These are phyloP conservation scores for Auanema freiburgensis DNA, from an alignment of 2,888 invertebrate species.

Conservation along the genomic window DNA sequence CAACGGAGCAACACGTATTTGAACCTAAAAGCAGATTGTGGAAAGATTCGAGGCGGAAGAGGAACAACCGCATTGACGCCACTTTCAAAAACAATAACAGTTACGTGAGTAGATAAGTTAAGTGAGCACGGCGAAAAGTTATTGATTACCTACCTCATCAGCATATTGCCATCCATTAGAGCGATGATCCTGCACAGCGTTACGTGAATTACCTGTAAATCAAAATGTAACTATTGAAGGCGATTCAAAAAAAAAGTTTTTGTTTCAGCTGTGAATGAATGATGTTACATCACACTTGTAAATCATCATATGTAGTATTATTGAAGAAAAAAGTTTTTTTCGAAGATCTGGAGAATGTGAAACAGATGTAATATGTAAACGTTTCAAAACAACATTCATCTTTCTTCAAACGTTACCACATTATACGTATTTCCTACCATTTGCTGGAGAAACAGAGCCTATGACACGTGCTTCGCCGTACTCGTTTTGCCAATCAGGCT, in stretches of 20 bases:
- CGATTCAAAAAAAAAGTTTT: background rate
- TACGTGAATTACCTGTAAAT: background rate
- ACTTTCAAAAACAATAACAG: no score
- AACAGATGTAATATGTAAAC: background rate
- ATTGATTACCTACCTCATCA: conserved; percentile 10
- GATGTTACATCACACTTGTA: background rate
- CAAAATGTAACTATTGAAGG: background rate
- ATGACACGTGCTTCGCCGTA: conserved; percentile 22
- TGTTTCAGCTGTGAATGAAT: background rate
- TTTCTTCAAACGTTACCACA: background rate
- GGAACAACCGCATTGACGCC: background rate
- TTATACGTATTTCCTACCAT: conserved; percentile 4
- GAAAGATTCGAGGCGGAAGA: background rate
- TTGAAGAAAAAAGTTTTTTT: background rate
- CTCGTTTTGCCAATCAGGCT: conserved; percentile 19
- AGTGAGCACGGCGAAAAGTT: background rate
- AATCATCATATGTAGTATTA: no score
- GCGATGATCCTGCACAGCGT: background rate
- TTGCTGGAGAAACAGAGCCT: conserved; percentile 19
- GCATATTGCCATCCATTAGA: conserved; percentile 8
- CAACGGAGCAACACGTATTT: background rate
- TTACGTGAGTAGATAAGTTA: no score
- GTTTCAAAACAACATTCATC: background rate
- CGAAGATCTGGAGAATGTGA: background rate
- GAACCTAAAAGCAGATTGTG: conserved; percentile 10